Evolutionary conservation across 2,797 vertebrate species (phyloP).

Genomic region (Sebastes kiyomatsui): DNA sequence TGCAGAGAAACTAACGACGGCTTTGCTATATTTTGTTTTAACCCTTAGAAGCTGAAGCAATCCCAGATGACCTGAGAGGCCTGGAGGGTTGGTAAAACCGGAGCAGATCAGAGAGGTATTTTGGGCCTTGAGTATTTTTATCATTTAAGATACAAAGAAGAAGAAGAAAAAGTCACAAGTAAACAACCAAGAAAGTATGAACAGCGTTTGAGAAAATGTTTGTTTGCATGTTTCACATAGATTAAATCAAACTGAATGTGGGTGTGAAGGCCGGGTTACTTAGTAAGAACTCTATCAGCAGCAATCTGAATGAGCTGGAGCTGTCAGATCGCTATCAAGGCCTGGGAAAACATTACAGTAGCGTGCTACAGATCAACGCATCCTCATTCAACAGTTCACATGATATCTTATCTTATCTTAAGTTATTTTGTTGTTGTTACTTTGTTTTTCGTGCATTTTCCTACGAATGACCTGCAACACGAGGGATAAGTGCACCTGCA

Average conservation of each 20-base stretch:
- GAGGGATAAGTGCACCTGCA: too few species aligned
- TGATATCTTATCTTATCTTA: not conserved
- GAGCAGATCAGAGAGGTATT: not conserved
- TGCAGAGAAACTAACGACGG: not conserved
- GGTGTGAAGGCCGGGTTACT: not conserved
- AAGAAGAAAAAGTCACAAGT: not conserved
- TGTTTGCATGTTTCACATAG: not conserved
- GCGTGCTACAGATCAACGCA: not conserved
- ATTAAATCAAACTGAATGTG: not conserved
- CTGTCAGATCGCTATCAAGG: not conserved
- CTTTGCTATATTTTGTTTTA: not conserved
- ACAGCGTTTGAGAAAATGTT: not conserved
- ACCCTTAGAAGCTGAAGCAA: not conserved
- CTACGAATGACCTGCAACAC: too few species aligned
- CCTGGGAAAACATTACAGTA: not conserved
- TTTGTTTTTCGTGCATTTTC: too few species aligned
- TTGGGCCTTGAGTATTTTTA: not conserved
- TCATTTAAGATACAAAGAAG: not conserved
- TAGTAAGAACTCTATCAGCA: not conserved
- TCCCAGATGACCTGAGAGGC: conserved; percentile 9
- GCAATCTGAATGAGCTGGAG: not conserved
- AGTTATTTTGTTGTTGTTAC: too few species aligned
- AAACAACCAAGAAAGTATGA: not conserved
- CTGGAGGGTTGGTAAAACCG: not conserved
- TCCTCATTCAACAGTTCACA: not conserved